Conservation (phyloP, 2,113 vertebrate species). For the Orycteropus afer region DNA sequence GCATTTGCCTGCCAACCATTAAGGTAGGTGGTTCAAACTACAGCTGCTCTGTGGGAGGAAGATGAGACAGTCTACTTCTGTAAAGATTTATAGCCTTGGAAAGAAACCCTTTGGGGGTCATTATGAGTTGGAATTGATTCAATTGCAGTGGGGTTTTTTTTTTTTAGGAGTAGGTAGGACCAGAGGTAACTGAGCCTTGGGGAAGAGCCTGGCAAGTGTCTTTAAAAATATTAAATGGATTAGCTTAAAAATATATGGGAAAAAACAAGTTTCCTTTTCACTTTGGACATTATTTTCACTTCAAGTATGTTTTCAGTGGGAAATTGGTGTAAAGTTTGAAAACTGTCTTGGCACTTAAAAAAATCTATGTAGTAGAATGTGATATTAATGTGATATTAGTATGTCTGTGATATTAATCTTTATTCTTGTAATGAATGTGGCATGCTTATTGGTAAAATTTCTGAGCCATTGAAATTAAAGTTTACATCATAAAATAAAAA, state of each 20-base stretch:
- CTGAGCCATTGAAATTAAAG: not conserved
- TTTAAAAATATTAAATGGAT: not conserved
- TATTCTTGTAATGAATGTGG: slow-evolving; percentile 10
- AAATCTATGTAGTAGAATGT: not conserved
- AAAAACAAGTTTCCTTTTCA: not conserved
- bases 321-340: not conserved
- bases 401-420: not conserved
- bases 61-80: too few species aligned
- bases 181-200: not conserved
- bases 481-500: slow-evolving; percentile 34
- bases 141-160: too few species aligned
- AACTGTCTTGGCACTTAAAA: not conserved
- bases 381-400: too few species aligned
- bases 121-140: too few species aligned
- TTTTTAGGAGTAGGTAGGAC: not conserved
- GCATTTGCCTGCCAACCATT: too few species aligned
- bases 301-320: not conserved
- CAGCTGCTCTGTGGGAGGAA: too few species aligned
- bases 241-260: not conserved
- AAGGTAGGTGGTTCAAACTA: too few species aligned
- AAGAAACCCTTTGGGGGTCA: too few species aligned
- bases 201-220: not conserved
- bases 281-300: not conserved
- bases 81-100: too few species aligned
- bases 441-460: not conserved